Evolutionary conservation across 2,888 invertebrate genomes (phyloP).

Genomic region (Mythimna impura): DNA sequence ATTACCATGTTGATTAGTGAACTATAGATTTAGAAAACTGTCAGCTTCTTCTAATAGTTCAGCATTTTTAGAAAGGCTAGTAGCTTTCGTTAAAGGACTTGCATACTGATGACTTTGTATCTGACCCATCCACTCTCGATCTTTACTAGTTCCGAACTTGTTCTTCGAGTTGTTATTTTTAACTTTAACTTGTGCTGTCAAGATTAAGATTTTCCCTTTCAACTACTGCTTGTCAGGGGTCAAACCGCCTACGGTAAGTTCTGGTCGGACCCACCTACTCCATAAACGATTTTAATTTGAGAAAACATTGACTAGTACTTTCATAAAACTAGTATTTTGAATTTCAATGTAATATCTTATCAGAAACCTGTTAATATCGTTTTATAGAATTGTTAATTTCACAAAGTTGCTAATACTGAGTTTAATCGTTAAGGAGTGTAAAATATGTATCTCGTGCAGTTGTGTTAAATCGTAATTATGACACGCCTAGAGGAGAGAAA

Average conservation of each 20-base stretch:
- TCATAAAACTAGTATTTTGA: conserved; percentile 53
- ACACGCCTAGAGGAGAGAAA: conserved; percentile 48
- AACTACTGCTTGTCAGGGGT: conserved; percentile 61
- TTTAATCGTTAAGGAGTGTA: conserved; percentile 37
- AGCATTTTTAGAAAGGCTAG: conserved; percentile 61
- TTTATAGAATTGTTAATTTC: conserved; percentile 36
- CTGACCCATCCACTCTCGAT: conserved; percentile 63
- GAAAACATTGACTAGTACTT: conserved; percentile 48
- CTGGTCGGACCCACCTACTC: conserved; percentile 46
- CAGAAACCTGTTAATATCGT: conserved; percentile 46
- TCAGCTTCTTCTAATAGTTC: conserved; percentile 42
- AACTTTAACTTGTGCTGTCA: conserved; percentile 44
- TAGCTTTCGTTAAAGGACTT: conserved; percentile 49
- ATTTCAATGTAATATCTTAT: conserved; percentile 47
- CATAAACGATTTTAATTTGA: conserved; percentile 55
- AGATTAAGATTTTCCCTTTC: conserved; percentile 71
- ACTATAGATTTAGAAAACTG: conserved; percentile 59
- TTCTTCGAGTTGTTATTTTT: conserved; percentile 64
- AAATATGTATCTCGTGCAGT: conserved; percentile 54
- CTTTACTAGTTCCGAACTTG: conserved; percentile 50
- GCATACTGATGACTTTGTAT: conserved; percentile 33
- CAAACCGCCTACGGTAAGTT: conserved; percentile 51
- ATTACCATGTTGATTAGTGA: conserved; percentile 57
- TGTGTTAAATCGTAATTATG: conserved; percentile 33
- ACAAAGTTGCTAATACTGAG: conserved; percentile 34